A percentile compares a stretch with the other conserved stretches of the same genome.
phyloP scores from a whole-genome alignment of 2,888 invertebrate species.

The Caenorhabditis afra region DNA sequence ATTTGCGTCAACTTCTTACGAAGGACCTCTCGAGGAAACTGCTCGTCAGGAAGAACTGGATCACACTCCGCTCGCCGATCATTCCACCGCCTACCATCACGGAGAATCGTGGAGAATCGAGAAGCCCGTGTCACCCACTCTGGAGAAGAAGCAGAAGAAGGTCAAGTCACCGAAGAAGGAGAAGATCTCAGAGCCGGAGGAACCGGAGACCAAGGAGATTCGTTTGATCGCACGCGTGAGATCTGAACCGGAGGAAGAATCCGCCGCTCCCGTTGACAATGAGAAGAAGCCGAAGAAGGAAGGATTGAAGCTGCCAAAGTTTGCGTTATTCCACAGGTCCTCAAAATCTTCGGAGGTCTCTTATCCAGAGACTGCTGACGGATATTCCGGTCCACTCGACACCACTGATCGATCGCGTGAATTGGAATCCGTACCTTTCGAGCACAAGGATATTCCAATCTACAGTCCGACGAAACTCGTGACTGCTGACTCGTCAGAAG shows the following conservation, averaged over 20 bases:
- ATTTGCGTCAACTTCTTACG: constrained; percentile 13
- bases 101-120: constrained; percentile 40
- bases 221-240: constrained; percentile 21
- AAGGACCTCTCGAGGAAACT: constrained; percentile 29
- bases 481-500: constrained; percentile 6
- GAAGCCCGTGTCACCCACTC: neutral
- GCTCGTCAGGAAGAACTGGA: constrained; percentile 28
- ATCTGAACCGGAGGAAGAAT: neutral
- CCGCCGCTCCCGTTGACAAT: neutral
- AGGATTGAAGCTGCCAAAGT: constrained; percentile 25
- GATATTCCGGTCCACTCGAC: constrained; percentile 47
- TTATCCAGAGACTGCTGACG: constrained; percentile 43
- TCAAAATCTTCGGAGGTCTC: constrained; percentile 9
- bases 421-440: constrained; percentile 28
- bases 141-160: constrained; percentile 31
- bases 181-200: constrained; percentile 35
- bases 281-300: constrained; percentile 27
- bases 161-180: constrained; percentile 36
- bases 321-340: constrained; percentile 33
- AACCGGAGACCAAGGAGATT: constrained; percentile 25
- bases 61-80: constrained; percentile 33
- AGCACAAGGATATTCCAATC: constrained; percentile 34
- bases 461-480: constrained; percentile 23
- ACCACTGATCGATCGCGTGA: constrained; percentile 27
- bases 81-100: constrained; percentile 48